Base-by-base conservation (phyloP, 1,140 invertebrate species). In the Danaus melanippus region DNA sequence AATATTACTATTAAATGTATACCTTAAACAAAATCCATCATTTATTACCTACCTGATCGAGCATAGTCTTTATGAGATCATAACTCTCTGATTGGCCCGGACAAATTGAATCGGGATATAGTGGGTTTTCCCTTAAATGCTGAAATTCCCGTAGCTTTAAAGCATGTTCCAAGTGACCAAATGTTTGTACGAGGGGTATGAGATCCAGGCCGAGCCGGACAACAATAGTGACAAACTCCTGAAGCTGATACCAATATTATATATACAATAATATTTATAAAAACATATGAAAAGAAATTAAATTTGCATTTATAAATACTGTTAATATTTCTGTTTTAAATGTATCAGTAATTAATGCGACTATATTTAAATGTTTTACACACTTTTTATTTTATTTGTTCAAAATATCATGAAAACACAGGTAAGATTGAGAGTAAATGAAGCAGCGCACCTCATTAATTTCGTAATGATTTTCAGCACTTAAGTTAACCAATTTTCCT, bases 161-260 rank as follows among this genome's bases (percentile, higher is more conserved):
- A 0, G 93, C 92, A 88, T 95, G 97, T 89, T 98, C 96, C 76
- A 97, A 81, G 82, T 99, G 97, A 2, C 97, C 97, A 87, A 99
- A 98, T 6, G 97, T 98, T 87, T 98, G 98, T 8, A 99, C 90
- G 4, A 99, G 87, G 12, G 98, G 98, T 67, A 99, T 95, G 2
- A 98, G 90, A 60, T 93, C 91, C 1, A 99, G 84, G 0, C 91
- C 88, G 0, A 56, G 42, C 1, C 47, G 32, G 4, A 47, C 54
- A 9, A 74, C 76, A 6, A 11, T 41, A 11, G 42, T 50, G 0
- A 88, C 48, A 42, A 86, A 86, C 6, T 59, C 47, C 40, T 62
- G 57, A 5, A 88, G 64, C 86, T 86, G 64, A 69, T 42, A 58
- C 39, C 11, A 48, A 15, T 40, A 47, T 32, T 40, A 46, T 44